Evolutionary conservation across 2,888 invertebrate species (phyloP), one percentile per base, ranked within the genome.

Genomic region (Anorthoa munda): DNA sequence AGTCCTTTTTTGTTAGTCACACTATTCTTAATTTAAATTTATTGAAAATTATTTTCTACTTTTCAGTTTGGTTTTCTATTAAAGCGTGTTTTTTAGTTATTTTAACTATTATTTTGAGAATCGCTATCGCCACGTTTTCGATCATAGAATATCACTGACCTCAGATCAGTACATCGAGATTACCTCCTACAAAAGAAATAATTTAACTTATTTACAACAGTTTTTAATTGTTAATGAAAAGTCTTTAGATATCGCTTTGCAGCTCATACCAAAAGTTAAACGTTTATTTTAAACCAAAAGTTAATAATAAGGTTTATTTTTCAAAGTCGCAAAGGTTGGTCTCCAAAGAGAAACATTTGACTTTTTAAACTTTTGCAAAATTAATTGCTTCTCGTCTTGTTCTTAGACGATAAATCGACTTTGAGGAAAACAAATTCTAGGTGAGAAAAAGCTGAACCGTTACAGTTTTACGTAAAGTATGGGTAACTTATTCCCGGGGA

Each of bases 331-430:
- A 58, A 65, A 81, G 46, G 15, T 51, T 79, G 68, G 70, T 68
- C 67, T 81, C 67, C 53, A 55, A 75, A 71, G 70, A 81, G 84
- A 75, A 81, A 84, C 71, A 81, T 67, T 84, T 68, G 81, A 71
- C 65, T 81, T 81, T 61, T 39, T 45, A 65, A 70, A 75, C 83
- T 84, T 83, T 81, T 21, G 48, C 50, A 48, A 84, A 84, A 84
- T 81, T 81, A 68, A 81, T 81, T 75, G 58, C 23, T 67, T 75
- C 53, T 70, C n/a, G 53, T 56, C 64, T 59, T 67, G 66, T 72
- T 79, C 66, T 58, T 15, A 51, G 56, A 61, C 51, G 65, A 61
- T 60, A 48, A 83, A 66, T 53, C 18, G 31, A 53, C 64, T 79
- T 67, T 66, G 59, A 79, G 55, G 48, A 45, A 48, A 79, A 78